Percentiles rank a stretch among this genome's conserved stretches.
phyloP scores from a whole-genome alignment of 2,797 vertebrate genomes.

The Lerista edwardsae region DNA sequence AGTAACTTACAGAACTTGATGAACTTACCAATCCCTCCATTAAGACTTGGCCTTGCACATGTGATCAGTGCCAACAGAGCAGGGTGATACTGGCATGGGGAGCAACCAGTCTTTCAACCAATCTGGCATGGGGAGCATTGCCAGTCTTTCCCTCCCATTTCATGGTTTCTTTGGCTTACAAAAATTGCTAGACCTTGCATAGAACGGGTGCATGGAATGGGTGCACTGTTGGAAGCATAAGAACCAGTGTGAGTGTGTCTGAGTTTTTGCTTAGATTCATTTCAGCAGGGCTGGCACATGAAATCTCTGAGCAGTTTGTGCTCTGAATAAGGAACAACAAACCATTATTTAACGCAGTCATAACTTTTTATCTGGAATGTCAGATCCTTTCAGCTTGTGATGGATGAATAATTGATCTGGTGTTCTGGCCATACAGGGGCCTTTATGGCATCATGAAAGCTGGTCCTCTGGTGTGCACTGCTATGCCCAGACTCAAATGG shows the following conservation, averaged over 20 bases:
- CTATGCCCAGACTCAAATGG: no score
- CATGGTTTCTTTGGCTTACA: no score
- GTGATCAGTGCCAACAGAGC: background rate
- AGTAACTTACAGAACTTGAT: background rate
- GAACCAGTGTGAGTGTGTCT: background rate
- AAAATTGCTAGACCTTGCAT: background rate
- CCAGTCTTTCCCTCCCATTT: no score
- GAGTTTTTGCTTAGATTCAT: background rate
- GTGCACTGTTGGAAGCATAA: background rate
- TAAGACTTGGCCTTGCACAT: background rate
- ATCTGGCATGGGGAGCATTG: background rate
- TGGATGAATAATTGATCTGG: background rate
- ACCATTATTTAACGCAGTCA: background rate
- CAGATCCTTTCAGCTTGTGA: background rate
- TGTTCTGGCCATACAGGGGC: no score
- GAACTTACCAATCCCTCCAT: background rate
- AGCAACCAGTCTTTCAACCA: no score
- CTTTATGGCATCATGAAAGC: no score
- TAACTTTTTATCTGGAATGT: background rate
- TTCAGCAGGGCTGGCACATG: background rate
- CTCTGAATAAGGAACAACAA: background rate
- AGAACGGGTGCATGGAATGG: background rate
- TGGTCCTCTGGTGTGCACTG: no score
- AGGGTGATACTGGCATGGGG: background rate
- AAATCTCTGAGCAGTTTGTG: background rate